Conservation (phyloP, 2,888 invertebrate genomes). For the Lacanobia wlatinum region DNA sequence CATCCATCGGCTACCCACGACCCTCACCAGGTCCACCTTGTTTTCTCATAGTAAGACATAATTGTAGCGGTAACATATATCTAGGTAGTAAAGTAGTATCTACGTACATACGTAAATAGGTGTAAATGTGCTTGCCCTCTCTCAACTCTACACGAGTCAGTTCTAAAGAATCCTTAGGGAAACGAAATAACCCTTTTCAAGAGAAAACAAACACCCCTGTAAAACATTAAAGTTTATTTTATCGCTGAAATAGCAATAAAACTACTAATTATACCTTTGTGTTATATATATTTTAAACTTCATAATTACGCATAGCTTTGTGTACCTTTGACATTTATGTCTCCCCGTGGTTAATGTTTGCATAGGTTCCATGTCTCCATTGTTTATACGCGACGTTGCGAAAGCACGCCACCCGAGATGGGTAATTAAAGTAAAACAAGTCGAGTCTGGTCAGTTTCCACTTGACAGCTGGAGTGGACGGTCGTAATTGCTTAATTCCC, state of each 20-base stretch:
- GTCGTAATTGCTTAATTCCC: constrained; percentile 55
- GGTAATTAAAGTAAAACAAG: constrained; percentile 64
- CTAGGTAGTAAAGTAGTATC: too few species aligned
- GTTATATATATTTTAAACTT: constrained; percentile 16
- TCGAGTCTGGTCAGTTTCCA: constrained; percentile 43
- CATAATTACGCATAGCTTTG: constrained; percentile 2
- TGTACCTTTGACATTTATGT: constrained; percentile 22
- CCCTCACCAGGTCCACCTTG: too few species aligned
- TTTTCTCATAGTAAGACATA: neutral
- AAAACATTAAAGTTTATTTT: constrained; percentile 24
- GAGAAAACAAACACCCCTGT: constrained; percentile 24
- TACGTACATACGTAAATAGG: neutral
- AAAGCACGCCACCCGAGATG: constrained; percentile 22
- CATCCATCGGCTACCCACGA: too few species aligned
- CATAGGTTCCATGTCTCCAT: constrained; percentile 26
- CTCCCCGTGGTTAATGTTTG: constrained; percentile 38
- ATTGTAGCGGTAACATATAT: too few species aligned
- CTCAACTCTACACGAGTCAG: constrained; percentile 13
- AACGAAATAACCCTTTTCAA: constrained; percentile 17
- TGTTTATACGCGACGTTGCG: constrained; percentile 26
- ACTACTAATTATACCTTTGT: constrained; percentile 32
- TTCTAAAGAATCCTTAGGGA: constrained; percentile 9
- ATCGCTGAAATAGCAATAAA: constrained; percentile 6
- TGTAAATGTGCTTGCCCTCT: neutral
- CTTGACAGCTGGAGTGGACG: constrained; percentile 39